Evolutionary conservation across 2,797 vertebrate genomes (phyloP), one percentile per base, ranked within the genome.

Genomic region (Pteronotus mesoamericanus): DNA sequence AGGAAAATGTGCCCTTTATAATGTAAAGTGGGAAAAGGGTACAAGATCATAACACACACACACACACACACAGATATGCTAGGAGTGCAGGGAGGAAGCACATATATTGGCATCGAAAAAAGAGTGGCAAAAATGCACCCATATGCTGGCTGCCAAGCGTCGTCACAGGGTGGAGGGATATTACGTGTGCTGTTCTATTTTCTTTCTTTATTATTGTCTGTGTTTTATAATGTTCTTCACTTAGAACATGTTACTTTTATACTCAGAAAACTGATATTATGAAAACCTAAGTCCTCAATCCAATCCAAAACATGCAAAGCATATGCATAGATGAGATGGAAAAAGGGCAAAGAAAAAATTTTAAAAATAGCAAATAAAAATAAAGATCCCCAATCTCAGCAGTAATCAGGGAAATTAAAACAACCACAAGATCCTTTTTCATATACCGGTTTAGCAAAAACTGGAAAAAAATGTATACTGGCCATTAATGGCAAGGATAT

Each of bases 211-310:
- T 68, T 83, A 64, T 77, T 86, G 48, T 68, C 37, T 90, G 19
- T 92, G 89, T 90, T 92, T 86, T 91, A 72, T 53, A 82, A 46
- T 61, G 32, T 59, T 80, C 83, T 95, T 95, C 57, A 92, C 82
- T 90, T 94, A 94, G 34, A 77, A 91, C 74, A 3, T 57, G 71
- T 86, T 93, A 91, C 18, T 64, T 94, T 92, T 78, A 94, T 86
- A 74, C 64, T 88, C 59, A 96, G 84, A 72, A 95, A 71, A 94
- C 86, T 87, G 91, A 95, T 86, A 86, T 90, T 95, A 89, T 86
- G 72, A 95, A 82, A 82, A 87, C 29, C 29, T 95, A 95, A 89
- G 37, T 15, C 16, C 26, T 87, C 53, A 87, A 87, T 19, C 24
- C 42, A 93, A 55, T 92, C 16, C 57, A 90, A 92, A 94, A 77